Conservation (phyloP, 2,113 vertebrate genomes). For the Gila orcuttii region DNA sequence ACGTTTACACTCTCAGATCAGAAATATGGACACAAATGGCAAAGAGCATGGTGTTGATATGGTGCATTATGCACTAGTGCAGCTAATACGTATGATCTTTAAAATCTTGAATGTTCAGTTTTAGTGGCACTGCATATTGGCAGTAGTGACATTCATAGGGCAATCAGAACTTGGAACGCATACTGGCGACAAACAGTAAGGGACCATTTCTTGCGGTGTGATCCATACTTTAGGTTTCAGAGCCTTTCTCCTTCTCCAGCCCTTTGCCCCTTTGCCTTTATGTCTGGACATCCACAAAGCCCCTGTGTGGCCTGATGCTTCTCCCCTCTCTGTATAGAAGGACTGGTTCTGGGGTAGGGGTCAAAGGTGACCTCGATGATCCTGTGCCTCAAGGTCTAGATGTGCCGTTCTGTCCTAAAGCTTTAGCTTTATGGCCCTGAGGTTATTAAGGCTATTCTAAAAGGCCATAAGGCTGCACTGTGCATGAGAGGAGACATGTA, state of each 20-base stretch:
- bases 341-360: constrained; percentile 29
- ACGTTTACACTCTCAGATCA: not conserved
- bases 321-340: not conserved
- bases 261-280: not conserved
- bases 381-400: constrained; percentile 39
- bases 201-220: not conserved
- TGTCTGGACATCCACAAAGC: constrained; percentile 36
- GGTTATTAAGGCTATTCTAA: constrained; percentile 27
- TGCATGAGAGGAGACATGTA: constrained; percentile 35
- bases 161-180: not conserved
- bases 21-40: not conserved
- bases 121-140: not conserved
- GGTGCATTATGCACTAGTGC: not conserved
- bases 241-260: not conserved
- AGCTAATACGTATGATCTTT: not conserved
- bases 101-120: not conserved
- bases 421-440: constrained; percentile 20
- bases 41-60: not conserved
- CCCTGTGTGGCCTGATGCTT: constrained; percentile 35
- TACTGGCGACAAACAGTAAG: not conserved
- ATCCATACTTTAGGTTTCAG: not conserved
- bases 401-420: not conserved
- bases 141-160: not conserved
- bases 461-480: constrained; percentile 19
- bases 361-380: constrained; percentile 45